Conservation (phyloP, 2,797 vertebrate species). For the Malurus splendens region DNA sequence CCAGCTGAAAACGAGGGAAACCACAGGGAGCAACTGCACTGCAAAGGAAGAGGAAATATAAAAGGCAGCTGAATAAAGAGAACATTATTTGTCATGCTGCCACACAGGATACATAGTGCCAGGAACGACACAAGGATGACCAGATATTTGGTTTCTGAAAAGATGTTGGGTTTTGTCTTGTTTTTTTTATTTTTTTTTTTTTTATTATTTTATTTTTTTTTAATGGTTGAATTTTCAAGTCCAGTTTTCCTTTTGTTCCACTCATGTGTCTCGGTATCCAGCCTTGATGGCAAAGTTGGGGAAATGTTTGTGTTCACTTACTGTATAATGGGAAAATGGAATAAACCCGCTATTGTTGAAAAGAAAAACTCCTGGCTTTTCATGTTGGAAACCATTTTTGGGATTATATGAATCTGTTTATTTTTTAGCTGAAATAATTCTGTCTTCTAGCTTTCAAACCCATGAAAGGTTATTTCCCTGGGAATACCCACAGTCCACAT, state of each 20-base stretch:
- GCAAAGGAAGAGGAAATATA: neutral
- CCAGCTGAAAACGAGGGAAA: neutral
- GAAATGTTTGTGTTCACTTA: neutral
- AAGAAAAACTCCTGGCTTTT: neutral
- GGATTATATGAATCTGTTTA: neutral
- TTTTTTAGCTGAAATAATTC: neutral
- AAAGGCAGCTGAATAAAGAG: neutral
- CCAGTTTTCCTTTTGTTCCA: neutral
- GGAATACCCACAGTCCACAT: neutral
- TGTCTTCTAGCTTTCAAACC: neutral
- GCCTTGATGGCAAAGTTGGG: neutral
- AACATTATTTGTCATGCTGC: neutral
- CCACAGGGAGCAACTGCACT: neutral
- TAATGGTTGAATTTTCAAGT: neutral
- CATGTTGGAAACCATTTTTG: neutral
- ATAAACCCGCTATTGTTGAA: neutral
- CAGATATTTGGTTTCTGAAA: neutral
- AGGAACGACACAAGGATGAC: neutral
- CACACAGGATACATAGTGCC: neutral
- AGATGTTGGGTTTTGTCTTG: neutral
- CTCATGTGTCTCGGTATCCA: neutral
- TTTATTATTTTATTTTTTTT: neutral
- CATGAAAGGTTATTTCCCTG: neutral
- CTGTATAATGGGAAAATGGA: neutral
- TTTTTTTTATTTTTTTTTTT: neutral